A percentile compares a stretch with the other conserved stretches of the same genome.
Conservation (phyloP, 1,140 invertebrate genomes). For the Caerostris extrusa region DNA sequence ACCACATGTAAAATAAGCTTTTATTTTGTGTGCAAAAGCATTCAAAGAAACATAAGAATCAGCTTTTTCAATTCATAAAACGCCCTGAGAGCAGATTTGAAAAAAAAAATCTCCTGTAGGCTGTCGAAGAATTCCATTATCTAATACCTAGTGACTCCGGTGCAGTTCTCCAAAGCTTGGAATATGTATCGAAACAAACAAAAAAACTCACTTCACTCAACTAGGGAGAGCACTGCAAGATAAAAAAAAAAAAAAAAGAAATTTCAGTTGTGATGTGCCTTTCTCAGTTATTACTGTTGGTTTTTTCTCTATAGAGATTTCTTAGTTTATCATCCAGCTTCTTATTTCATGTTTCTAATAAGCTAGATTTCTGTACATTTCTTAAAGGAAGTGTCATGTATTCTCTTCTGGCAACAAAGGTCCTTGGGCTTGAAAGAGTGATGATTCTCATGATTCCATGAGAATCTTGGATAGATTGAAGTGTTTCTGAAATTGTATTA, state of each 20-base stretch:
- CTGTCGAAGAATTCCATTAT: constrained; percentile 17
- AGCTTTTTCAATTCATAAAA: constrained; percentile 60
- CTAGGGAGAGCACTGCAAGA: constrained; percentile 72
- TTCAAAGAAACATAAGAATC: background rate
- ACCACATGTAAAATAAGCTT: constrained; percentile 19
- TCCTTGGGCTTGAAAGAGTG: constrained; percentile 47
- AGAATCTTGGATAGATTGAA: no score
- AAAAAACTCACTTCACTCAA: constrained; percentile 39
- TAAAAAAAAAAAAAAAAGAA: constrained; percentile 45
- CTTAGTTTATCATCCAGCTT: constrained; percentile 55
- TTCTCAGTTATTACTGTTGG: constrained; percentile 76
- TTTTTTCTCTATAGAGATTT: constrained; percentile 45
- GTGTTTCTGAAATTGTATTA: no score
- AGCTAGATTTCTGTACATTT: constrained; percentile 48
- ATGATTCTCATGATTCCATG: background rate
- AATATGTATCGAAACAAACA: constrained; percentile 58
- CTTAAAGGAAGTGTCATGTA: constrained; percentile 32
- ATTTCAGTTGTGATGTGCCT: constrained; percentile 76
- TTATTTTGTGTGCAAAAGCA: constrained; percentile 52
- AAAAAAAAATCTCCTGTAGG: background rate
- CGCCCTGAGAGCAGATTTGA: constrained; percentile 17
- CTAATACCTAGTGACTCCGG: constrained; percentile 39
- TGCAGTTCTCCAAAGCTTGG: constrained; percentile 41
- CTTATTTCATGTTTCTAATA: constrained; percentile 44
- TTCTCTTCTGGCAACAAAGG: constrained; percentile 23